Conservation (phyloP, 2,888 invertebrate species). For the Sipha maydis region DNA sequence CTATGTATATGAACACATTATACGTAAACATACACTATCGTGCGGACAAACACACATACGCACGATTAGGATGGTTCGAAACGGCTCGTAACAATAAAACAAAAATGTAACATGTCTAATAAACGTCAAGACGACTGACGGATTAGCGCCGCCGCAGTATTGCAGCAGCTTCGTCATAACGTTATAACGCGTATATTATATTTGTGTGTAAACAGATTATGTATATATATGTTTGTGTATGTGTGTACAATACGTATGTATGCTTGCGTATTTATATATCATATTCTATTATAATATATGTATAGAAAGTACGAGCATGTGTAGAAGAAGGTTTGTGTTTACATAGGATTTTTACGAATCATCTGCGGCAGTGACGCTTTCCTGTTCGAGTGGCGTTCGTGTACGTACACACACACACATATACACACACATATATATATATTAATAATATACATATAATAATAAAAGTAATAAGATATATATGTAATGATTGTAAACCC, state of each 20-base stretch:
- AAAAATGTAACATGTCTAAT: slow-evolving; percentile 58
- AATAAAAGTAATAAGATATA: too few species aligned
- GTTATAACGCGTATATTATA: background rate
- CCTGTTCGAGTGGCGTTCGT: background rate
- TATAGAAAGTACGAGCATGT: background rate
- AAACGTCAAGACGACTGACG: slow-evolving; percentile 53
- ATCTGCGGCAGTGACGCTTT: background rate
- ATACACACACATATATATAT: too few species aligned
- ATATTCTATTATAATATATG: background rate
- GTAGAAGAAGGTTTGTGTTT: slow-evolving; percentile 25
- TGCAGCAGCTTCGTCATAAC: background rate
- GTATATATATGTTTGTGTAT: background rate
- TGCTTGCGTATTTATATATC: background rate
- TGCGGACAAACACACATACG: slow-evolving; percentile 23
- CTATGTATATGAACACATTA: background rate
- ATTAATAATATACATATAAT: too few species aligned
- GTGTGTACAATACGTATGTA: background rate
- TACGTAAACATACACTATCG: background rate
- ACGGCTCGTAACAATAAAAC: slow-evolving; percentile 49
- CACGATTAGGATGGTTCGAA: slow-evolving; percentile 51
- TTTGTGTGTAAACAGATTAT: background rate
- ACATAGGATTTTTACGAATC: slow-evolving; percentile 50
- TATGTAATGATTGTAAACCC: too few species aligned
- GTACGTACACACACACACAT: background rate
- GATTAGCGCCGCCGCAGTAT: slow-evolving; percentile 46